Base-by-base conservation (phyloP, 2,888 invertebrate species). In the Rhingia campestris region DNA sequence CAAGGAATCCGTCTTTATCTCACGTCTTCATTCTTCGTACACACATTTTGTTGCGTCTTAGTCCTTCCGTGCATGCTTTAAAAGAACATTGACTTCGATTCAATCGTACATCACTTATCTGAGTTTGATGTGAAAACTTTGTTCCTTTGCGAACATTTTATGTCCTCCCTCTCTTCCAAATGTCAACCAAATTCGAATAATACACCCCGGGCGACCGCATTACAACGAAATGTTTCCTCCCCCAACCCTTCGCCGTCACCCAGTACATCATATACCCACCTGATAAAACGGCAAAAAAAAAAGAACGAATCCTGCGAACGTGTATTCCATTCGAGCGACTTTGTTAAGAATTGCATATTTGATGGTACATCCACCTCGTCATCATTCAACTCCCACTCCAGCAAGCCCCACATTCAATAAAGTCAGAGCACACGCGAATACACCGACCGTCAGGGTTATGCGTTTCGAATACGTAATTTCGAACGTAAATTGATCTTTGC, bases 101-200 rank as follows among this genome's bases (percentile, higher is more conserved):
- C 77, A 72, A 82, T 82, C 81, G 73, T 73, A 73, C 56, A 67
- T 77, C 77, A 82, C 72, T 72, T 76, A 72, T 76, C 58, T 59
- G 59, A 59, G 56, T 10, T 76, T 77, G 67, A 73, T 63, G 53
- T 69, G 54, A 63, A 67, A 67, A 73, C 37, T 53, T 67, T 32
- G 22, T 75, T 67, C 37, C 51, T 37, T 12, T 4, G 32, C 37
- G 9, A 45, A 64, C 33, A 54, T 56, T 67, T 77, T 63, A 56
- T 61, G 51, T 76, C 49, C 37, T 49, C n/a, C 43, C 14, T 9
- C 30, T 6, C 35, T 43, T 7, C n/a, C n/a, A 9, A n/a, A 45
- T 75, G 41, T 37, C 59, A 33, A 12, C 66, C 10, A 41, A 51
- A 72, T 59, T 53, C 39, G 76, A 81, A 72, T 66, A 72, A 70